Conservation (phyloP, 2,113 vertebrate genomes). For the Zingel zingel region DNA sequence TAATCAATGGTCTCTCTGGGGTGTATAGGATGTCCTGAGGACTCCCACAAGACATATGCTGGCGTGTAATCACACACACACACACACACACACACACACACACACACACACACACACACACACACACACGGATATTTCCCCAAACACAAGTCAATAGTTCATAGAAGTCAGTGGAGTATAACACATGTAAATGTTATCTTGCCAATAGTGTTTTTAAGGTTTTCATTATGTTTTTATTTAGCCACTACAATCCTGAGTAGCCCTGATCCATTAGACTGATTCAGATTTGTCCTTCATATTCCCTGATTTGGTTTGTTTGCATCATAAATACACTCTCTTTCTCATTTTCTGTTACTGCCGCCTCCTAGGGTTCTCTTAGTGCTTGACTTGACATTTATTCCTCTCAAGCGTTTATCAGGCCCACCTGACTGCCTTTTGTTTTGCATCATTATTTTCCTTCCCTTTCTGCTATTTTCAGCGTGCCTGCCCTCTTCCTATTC, state of each 20-base stretch:
- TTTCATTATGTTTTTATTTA: conserved; percentile 24
- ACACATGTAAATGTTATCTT: conserved; percentile 39
- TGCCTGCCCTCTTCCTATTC: conserved; percentile 54
- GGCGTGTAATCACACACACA: conserved; percentile 37
- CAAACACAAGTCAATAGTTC: conserved; percentile 42
- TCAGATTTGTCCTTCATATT: conserved; percentile 29
- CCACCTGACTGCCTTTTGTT: conserved; percentile 72
- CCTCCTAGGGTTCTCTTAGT: conserved; percentile 48
- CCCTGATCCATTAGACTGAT: conserved; percentile 15
- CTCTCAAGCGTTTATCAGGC: conserved; percentile 63
- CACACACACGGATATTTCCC: not conserved
- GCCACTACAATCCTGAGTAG: conserved; percentile 39
- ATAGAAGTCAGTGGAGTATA: conserved; percentile 29
- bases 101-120: conserved; percentile 19
- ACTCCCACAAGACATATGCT: conserved; percentile 69
- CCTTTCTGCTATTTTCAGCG: conserved; percentile 58
- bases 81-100: conserved; percentile 11
- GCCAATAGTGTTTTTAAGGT: not conserved
- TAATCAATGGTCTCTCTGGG: conserved; percentile 78
- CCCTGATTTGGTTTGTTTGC: conserved; percentile 43
- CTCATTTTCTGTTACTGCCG: conserved; percentile 42
- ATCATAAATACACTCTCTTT: conserved; percentile 38
- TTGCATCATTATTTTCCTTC: conserved; percentile 76
- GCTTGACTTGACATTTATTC: conserved; percentile 72
- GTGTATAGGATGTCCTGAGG: conserved; percentile 63